Evolutionary conservation across 2,113 vertebrate genomes (phyloP).

Genomic region (Serinus canaria): DNA sequence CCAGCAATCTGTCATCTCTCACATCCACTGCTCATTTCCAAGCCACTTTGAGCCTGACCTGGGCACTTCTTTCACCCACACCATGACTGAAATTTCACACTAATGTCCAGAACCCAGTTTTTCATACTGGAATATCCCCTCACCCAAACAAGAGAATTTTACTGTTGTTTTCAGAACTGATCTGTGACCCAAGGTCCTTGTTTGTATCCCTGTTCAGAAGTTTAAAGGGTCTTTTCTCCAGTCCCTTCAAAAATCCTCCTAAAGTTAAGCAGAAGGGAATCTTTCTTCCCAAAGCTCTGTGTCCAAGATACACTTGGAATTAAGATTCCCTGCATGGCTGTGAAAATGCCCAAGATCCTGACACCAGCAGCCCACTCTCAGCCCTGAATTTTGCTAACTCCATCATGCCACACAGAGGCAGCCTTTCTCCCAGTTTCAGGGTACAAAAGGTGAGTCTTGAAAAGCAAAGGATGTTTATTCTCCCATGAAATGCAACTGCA

Average conservation of each 20-base stretch:
- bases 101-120: background rate
- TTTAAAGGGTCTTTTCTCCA: accelerated
- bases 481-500: background rate
- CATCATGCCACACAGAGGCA: conserved; percentile 25
- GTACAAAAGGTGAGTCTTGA: background rate
- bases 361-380: background rate
- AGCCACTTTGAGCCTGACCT: background rate
- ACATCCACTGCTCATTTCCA: background rate
- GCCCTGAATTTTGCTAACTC: background rate
- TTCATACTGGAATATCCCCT: background rate
- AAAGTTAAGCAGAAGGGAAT: background rate
- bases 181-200: background rate
- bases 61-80: background rate
- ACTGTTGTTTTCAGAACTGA: background rate
- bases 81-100: background rate
- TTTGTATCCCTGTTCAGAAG: background rate
- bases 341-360: background rate
- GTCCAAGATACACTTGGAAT: background rate
- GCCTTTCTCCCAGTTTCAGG: background rate
- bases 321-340: background rate
- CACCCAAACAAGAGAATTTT: background rate
- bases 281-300: background rate
- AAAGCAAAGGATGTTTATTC: background rate
- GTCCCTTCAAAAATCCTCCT: background rate
- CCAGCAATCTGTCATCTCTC: background rate